A percentile compares a stretch with the other conserved stretches of the same genome.
Evolutionary conservation across 2,113 vertebrate species (phyloP).

Genomic region (Datnioides undecimradiatus): DNA sequence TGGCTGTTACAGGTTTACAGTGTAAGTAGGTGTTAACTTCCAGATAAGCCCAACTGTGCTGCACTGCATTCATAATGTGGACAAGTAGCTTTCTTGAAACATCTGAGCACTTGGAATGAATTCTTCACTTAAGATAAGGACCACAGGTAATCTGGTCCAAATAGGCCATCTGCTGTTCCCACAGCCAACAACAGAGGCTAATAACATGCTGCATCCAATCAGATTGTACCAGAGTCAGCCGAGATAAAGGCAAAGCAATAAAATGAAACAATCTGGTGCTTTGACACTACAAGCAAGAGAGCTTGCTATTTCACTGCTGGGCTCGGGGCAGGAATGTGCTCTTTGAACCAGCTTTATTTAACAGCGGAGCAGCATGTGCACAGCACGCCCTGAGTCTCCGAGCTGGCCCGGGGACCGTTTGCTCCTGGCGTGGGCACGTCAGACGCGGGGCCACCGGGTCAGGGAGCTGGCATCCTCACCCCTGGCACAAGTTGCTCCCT

Average conservation of each 20-base stretch:
- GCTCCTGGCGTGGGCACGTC: conserved; percentile 76
- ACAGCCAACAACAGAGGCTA: conserved; percentile 65
- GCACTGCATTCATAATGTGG: conserved; percentile 11
- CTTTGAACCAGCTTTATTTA: conserved; percentile 82
- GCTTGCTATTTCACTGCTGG: conserved; percentile 67
- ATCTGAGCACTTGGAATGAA: conserved; percentile 60
- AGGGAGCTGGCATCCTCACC: conserved; percentile 83
- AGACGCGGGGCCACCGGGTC: conserved; percentile 79
- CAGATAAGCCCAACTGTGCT: conserved; percentile 45
- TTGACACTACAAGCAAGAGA: conserved; percentile 76
- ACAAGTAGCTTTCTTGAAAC: conserved; percentile 58
- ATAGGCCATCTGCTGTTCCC: conserved; percentile 74
- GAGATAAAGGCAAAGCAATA: conserved; percentile 78
- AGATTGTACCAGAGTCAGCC: conserved; percentile 65
- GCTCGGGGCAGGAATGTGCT: conserved; percentile 79
- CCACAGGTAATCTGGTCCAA: conserved; percentile 75
- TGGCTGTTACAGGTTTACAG: conserved; percentile 49
- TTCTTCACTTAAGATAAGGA: conserved; percentile 76
- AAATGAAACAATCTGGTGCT: conserved; percentile 81
- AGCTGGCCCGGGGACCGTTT: conserved; percentile 70
- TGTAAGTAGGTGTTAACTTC: conserved; percentile 72
- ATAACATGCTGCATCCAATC: conserved; percentile 71
- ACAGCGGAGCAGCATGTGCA: conserved; percentile 77
- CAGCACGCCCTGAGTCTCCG: conserved; percentile 69
- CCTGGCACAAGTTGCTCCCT: conserved; percentile 83